These are phyloP conservation scores for Rhipidura dahli DNA, from an alignment of 2,113 vertebrate species.

Conservation along the genomic window DNA sequence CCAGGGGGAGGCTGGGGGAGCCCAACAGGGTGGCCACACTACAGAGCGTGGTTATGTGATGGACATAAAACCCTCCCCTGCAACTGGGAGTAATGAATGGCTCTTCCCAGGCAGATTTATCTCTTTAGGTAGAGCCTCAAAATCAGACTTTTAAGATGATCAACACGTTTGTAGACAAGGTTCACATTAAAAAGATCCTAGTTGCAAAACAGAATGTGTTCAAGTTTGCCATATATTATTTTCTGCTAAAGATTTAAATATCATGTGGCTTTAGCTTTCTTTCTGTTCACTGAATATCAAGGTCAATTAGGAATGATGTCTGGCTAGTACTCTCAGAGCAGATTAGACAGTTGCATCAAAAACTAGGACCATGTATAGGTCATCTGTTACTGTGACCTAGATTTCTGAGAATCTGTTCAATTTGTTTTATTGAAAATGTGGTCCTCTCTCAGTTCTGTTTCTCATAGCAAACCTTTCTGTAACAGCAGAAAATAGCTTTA, in stretches of 20 bases:
- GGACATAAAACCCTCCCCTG: not conserved
- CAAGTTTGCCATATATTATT: slow-evolving; percentile 42
- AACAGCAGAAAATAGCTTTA: slow-evolving; percentile 56
- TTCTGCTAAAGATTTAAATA: slow-evolving; percentile 52
- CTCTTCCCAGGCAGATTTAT: not conserved
- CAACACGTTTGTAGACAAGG: not conserved
- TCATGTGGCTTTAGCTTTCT: slow-evolving; percentile 64
- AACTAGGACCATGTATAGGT: slow-evolving; percentile 52
- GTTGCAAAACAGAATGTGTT: not conserved
- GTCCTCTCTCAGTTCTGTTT: slow-evolving; percentile 20
- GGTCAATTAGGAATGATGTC: slow-evolving; percentile 83
- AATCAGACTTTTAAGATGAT: not conserved
- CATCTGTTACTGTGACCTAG: slow-evolving; percentile 67
- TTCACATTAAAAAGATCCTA: not conserved
- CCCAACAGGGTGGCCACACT: not conserved
- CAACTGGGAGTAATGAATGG: not conserved
- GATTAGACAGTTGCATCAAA: slow-evolving; percentile 81
- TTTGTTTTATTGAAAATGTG: slow-evolving; percentile 56
- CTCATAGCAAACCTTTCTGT: not conserved
- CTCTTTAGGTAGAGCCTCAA: not conserved
- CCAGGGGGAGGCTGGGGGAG: accelerated
- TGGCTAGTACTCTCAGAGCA: slow-evolving; percentile 75
- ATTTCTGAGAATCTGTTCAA: slow-evolving; percentile 66
- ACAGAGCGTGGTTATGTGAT: accelerated
- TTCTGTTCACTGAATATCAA: slow-evolving; percentile 88